Evolutionary conservation across 2,797 vertebrate species (phyloP).

Genomic region (Apogon hyalosoma): DNA sequence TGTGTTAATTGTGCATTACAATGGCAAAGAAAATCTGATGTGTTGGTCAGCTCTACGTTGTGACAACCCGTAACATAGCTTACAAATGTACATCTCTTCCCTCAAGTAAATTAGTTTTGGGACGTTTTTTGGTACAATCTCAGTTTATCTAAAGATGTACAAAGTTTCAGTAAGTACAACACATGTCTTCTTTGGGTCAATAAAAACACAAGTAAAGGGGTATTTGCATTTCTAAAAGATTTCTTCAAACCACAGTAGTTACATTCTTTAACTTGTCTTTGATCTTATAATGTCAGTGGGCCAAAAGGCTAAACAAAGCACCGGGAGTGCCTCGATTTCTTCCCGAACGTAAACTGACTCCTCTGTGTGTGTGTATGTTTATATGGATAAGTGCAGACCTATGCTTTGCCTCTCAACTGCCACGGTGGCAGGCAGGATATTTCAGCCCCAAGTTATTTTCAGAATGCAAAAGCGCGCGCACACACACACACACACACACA

Average conservation of each 20-base stretch:
- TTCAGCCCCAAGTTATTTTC: slow-evolving; percentile 74
- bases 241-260: slow-evolving; percentile 31
- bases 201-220: not conserved
- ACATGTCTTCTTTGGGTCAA: not conserved
- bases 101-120: too few species aligned
- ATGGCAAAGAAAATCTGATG: too few species aligned
- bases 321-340: slow-evolving; percentile 59
- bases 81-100: not conserved
- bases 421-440: slow-evolving; percentile 73
- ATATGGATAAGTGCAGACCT: slow-evolving; percentile 52
- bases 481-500: slow-evolving; percentile 13
- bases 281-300: slow-evolving; percentile 42
- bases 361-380: slow-evolving; percentile 61
- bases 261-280: slow-evolving; percentile 34
- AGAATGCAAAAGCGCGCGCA: slow-evolving; percentile 39
- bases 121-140: not conserved
- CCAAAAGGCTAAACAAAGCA: slow-evolving; percentile 56
- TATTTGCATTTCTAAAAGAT: not conserved
- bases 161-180: not conserved
- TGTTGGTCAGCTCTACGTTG: too few species aligned
- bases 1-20: too few species aligned
- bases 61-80: too few species aligned
- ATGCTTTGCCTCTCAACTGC: slow-evolving; percentile 63
- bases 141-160: not conserved
- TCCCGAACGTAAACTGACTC: slow-evolving; percentile 52